Evolutionary conservation across 2,113 vertebrate genomes (phyloP).

Genomic region (Globicephala melas): DNA sequence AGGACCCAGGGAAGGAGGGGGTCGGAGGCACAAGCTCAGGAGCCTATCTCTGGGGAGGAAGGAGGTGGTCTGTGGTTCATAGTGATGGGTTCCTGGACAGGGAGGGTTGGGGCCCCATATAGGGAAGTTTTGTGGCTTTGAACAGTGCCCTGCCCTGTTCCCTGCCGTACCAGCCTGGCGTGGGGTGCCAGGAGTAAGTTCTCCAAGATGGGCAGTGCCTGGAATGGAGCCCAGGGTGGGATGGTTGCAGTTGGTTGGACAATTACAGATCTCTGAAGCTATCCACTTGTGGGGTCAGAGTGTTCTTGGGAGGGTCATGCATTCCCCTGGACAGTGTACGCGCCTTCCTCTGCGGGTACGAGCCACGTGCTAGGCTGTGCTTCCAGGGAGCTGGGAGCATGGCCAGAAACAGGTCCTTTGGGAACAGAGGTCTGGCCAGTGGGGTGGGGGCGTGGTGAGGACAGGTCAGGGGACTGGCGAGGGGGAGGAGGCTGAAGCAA

Average conservation of each 20-base stretch:
- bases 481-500: neutral
- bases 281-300: neutral
- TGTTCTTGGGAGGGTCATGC: conserved; percentile 47
- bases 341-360: conserved; percentile 25
- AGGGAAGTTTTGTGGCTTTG: conserved; percentile 33
- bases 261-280: conserved; percentile 27
- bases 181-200: neutral
- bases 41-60: neutral
- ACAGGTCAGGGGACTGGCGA: neutral
- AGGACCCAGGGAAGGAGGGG: neutral
- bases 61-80: neutral
- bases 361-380: conserved; percentile 53
- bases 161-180: neutral
- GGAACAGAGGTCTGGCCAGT: conserved; percentile 47
- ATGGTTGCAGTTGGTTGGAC: neutral
- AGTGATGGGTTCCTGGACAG: neutral
- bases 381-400: conserved; percentile 50
- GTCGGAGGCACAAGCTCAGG: neutral
- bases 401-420: conserved; percentile 53
- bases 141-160: neutral
- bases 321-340: conserved; percentile 37
- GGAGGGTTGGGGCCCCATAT: neutral
- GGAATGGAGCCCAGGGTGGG: neutral
- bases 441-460: neutral
- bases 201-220: neutral